Evolutionary conservation across 1,140 invertebrate genomes (phyloP).

Genomic region (Drosophila serrata): DNA sequence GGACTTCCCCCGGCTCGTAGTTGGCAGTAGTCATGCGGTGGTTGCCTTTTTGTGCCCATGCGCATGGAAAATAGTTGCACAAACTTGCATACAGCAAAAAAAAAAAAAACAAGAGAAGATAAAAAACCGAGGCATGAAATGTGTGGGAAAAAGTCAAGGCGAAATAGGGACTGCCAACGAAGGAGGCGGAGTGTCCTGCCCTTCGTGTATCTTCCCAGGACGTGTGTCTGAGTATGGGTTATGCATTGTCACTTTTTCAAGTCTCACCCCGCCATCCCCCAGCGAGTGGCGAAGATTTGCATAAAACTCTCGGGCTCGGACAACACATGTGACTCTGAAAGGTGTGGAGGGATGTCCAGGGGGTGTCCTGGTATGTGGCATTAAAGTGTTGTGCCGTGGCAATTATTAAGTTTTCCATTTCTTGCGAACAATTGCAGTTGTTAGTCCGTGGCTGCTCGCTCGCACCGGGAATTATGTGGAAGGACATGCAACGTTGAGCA

Average conservation of each 20-base stretch:
- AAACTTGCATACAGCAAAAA: slow-evolving; percentile 67
- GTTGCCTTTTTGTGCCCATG: slow-evolving; percentile 81
- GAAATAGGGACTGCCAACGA: slow-evolving; percentile 43
- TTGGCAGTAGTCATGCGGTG: slow-evolving; percentile 48
- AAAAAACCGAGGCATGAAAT: slow-evolving; percentile 49
- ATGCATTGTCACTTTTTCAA: slow-evolving; percentile 55
- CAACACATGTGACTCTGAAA: slow-evolving; percentile 34
- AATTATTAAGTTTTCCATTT: slow-evolving; percentile 60
- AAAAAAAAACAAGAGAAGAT: no score
- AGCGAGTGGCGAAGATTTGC: slow-evolving; percentile 61
- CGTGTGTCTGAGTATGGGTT: slow-evolving; percentile 23
- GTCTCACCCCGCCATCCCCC: slow-evolving; percentile 23
- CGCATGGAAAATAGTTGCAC: slow-evolving; percentile 83
- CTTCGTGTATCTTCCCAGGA: slow-evolving; percentile 33
- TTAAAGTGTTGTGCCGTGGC: slow-evolving; percentile 56
- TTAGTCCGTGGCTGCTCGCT: slow-evolving; percentile 39
- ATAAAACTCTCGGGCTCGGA: slow-evolving; percentile 53
- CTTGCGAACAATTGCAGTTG: slow-evolving; percentile 62
- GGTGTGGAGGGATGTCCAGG: no score
- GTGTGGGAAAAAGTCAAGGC: slow-evolving; percentile 30
- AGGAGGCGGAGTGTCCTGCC: slow-evolving; percentile 39
- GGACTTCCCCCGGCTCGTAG: slow-evolving; percentile 26
- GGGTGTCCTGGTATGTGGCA: slow-evolving; percentile 6
- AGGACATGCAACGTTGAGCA: slow-evolving; percentile 66
- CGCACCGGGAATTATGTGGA: slow-evolving; percentile 56